Percentiles rank a stretch among this genome's conserved stretches.
Evolutionary conservation across 2,113 vertebrate species (phyloP).

Genomic region (Chaetops frenatus): DNA sequence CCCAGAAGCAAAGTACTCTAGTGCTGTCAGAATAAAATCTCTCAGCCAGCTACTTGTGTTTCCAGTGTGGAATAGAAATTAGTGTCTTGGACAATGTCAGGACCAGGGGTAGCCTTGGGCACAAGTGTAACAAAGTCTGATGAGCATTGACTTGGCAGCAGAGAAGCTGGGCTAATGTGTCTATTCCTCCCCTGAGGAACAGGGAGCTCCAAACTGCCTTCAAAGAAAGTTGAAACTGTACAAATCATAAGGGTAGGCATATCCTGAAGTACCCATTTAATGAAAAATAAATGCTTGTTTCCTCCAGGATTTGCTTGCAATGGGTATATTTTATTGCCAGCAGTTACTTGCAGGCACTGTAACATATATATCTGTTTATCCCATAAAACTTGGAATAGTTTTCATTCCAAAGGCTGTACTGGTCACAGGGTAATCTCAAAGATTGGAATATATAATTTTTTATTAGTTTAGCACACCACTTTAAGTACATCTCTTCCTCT

Average conservation of each 20-base stretch:
- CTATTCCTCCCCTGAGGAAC: neutral
- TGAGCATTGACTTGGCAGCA: neutral
- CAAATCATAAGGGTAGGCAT: neutral
- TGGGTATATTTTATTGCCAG: neutral
- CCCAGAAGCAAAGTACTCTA: neutral
- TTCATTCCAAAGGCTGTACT: too few relatives aligned
- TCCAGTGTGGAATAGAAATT: neutral
- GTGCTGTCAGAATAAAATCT: neutral
- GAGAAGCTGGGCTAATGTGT: neutral
- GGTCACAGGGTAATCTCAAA: neutral
- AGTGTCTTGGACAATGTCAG: neutral
- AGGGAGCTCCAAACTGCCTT: neutral
- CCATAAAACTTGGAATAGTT: neutral
- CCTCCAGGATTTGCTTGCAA: neutral
- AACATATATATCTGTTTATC: conserved; percentile 1
- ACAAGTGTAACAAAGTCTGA: neutral
- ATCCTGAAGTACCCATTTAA: conserved; percentile 22
- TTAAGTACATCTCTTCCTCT: neutral
- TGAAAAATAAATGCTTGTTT: conserved; percentile 33
- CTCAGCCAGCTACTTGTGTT: neutral
- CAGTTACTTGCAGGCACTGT: neutral
- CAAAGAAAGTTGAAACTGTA: neutral
- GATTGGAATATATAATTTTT: neutral
- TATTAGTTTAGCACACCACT: neutral
- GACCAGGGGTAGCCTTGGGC: neutral